Conservation (phyloP, 2,797 vertebrate genomes). For the Alca torda region DNA sequence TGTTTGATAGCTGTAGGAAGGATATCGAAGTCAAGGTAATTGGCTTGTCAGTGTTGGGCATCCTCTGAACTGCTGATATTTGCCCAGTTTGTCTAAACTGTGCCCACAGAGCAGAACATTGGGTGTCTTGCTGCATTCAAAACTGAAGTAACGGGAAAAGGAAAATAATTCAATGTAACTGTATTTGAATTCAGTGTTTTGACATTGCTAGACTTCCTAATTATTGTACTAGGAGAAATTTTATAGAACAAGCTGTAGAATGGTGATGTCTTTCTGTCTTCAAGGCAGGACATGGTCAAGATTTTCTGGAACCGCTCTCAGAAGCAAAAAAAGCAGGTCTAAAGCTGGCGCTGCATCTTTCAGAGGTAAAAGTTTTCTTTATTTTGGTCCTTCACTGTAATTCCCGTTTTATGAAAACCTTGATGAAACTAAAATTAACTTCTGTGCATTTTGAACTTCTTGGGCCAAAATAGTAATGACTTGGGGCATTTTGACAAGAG, state of each 20-base stretch:
- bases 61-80: background rate
- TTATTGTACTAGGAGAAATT: background rate
- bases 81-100: background rate
- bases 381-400: background rate
- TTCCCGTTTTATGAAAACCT: background rate
- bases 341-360: constrained; percentile 91
- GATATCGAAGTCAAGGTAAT: background rate
- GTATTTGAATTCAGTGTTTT: background rate
- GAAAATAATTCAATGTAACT: background rate
- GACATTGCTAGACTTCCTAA: background rate
- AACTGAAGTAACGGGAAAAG: background rate
- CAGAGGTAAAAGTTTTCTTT: constrained; percentile 82
- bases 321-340: constrained; percentile 89
- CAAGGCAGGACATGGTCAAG: constrained; percentile 87
- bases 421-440: background rate
- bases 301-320: constrained; percentile 87
- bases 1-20: background rate
- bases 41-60: background rate
- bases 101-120: background rate
- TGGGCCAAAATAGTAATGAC: background rate
- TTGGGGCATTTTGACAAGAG: background rate
- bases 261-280: constrained; percentile 28
- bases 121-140: background rate
- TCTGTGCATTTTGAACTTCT: background rate
- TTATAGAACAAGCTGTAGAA: background rate